Conservation (phyloP, 2,797 vertebrate species). For the Melanotaenia parkinsoni region DNA sequence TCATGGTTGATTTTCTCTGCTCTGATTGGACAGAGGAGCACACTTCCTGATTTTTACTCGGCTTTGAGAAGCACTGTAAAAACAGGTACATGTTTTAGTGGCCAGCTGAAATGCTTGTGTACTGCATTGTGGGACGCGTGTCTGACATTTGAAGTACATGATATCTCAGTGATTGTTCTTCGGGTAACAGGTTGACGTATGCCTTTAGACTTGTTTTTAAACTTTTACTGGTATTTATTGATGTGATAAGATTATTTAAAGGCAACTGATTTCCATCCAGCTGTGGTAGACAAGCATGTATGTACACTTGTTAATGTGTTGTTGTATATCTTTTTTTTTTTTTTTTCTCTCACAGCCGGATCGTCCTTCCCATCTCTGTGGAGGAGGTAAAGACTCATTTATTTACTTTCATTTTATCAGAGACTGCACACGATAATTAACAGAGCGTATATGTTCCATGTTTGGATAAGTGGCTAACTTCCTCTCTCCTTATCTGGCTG, state of each 20-base stretch:
- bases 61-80: too few relatives aligned
- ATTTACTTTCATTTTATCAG: conserved; percentile 2
- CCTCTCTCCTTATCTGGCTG: background rate
- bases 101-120: background rate
- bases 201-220: too few relatives aligned
- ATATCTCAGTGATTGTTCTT: too few relatives aligned
- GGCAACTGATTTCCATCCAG: background rate
- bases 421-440: background rate
- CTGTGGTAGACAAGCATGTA: background rate
- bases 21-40: background rate
- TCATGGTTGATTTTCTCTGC: background rate
- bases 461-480: background rate
- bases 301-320: background rate
- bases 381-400: conserved; percentile 89
- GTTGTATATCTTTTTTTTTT: background rate
- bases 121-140: background rate
- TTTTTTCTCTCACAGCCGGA: conserved; percentile 84
- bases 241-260: background rate
- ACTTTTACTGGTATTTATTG: background rate
- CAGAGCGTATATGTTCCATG: background rate
- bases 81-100: too few relatives aligned
- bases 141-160: too few relatives aligned
- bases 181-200: background rate
- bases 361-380: conserved; percentile 95
- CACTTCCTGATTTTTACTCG: too few relatives aligned